Percentiles rank a stretch among this genome's conserved stretches.
Conservation (phyloP, 2,797 vertebrate species). For the Sorex maritimensis region DNA sequence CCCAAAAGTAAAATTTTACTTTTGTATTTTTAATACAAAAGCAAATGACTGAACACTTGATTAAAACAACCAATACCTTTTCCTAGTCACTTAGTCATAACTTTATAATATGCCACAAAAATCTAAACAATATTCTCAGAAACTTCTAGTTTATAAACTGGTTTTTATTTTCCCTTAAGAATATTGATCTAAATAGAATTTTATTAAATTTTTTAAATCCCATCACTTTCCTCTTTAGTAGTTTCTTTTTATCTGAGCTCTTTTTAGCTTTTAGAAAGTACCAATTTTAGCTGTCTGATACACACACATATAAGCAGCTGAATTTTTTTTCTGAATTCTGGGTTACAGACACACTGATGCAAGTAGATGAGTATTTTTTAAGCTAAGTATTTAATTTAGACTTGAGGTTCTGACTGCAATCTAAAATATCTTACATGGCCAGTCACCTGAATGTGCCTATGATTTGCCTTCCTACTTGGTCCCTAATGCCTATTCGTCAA, state of each 20-base stretch:
- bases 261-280: constrained; percentile 13
- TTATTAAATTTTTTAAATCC: constrained; percentile 28
- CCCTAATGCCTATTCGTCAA: constrained; percentile 4
- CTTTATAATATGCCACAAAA: constrained; percentile 16
- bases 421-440: not conserved
- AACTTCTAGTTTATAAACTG: not conserved
- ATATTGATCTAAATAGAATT: constrained; percentile 66
- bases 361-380: constrained; percentile 68
- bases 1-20: constrained; percentile 79
- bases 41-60: constrained; percentile 72
- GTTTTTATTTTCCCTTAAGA: constrained; percentile 28
- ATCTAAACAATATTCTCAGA: constrained; percentile 65
- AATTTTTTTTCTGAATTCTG: not conserved
- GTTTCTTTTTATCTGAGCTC: constrained; percentile 21
- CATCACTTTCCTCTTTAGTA: not conserved
- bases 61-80: constrained; percentile 69
- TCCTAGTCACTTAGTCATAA: constrained; percentile 22
- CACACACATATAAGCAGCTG: not conserved
- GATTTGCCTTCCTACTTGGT: constrained; percentile 61
- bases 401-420: constrained; percentile 61
- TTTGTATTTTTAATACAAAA: constrained; percentile 76
- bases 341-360: not conserved
- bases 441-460: constrained; percentile 58
- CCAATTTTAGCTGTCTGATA: constrained; percentile 21
- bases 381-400: constrained; percentile 68